Evolutionary conservation across 2,113 vertebrate genomes (phyloP), one percentile per base, ranked within the genome.

Genomic region (Syngnathus typhle): DNA sequence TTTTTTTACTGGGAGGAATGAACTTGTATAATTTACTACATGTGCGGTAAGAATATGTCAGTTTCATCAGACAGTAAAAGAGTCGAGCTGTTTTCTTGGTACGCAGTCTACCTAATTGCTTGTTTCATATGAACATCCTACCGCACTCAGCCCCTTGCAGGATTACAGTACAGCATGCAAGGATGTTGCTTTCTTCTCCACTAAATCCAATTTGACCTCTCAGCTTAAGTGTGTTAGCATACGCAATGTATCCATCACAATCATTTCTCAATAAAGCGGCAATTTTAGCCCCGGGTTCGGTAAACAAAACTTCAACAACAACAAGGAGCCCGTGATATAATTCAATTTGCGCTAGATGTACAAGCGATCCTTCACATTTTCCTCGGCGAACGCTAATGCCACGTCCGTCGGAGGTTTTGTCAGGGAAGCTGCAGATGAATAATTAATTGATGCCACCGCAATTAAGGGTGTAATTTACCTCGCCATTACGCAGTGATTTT

Each of bases 371-470:
- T 80, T 82, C 84, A 64, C 82, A 80, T 73, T 70, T 63, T 68
- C 61, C 77, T 77, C 60, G 7, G 13, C 81, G 78, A 82, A 74
- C 84, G 72, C 63, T 82, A 86, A 89, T 89, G 83, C 66, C 71
- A 65, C 68, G 59, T 80, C 74, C 68, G 59, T 80, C 74, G 77
- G 76, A 82, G 39, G 68, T 75, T 77, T 80, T 85, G 78, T 86
- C 84, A 73, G 70, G 64, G 75, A 89, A 83, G 74, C 79, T 80
- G 64, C 79, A 77, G 79, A 88, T 90, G 85, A 90, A 91, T 91
- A 84, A 92, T 91, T 88, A 89, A 91, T 82, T 78, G 75, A 63
- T 74, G 82, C 74, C 76, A 77, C 69, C 36, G 58, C 88, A 81
- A 79, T 87, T 88, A 84, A 32, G 79, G 77, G 72, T 76, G 75